phyloP scores from a whole-genome alignment of 1,140 invertebrate species.

The Brachionus sp. region DNA sequence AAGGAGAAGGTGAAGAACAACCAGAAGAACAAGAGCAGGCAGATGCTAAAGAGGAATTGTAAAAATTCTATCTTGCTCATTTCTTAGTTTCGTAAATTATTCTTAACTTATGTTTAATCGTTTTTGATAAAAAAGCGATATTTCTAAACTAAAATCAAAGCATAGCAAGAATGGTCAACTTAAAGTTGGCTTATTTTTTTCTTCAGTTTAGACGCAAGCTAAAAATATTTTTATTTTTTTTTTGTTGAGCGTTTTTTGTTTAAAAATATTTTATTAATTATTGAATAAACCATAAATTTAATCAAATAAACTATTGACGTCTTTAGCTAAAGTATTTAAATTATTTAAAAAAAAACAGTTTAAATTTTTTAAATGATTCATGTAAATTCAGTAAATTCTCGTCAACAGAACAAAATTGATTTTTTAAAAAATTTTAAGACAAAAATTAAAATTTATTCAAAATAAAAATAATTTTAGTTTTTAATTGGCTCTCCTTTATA shows the following conservation, averaged over 20 bases:
- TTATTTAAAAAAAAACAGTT: neutral
- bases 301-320: slow-evolving; percentile 16
- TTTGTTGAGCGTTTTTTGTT: slow-evolving; percentile 14
- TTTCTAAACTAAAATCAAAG: neutral
- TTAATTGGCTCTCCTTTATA: no score
- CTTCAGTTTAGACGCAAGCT: neutral
- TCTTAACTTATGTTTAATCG: neutral
- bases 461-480: no score
- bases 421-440: no score
- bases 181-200: neutral
- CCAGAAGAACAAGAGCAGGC: neutral
- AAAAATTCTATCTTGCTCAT: neutral
- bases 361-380: no score
- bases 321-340: neutral
- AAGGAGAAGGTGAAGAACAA: slow-evolving; percentile 41
- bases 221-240: slow-evolving; percentile 18
- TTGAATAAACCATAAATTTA: neutral
- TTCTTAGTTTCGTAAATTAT: neutral
- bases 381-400: no score
- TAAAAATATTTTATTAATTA: slow-evolving; percentile 4
- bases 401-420: no score
- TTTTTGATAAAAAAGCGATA: neutral
- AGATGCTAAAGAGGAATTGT: slow-evolving; percentile 21
- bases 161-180: neutral
- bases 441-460: no score